phyloP scores from a whole-genome alignment of 2,888 invertebrate genomes.

The Heliconius sara region DNA sequence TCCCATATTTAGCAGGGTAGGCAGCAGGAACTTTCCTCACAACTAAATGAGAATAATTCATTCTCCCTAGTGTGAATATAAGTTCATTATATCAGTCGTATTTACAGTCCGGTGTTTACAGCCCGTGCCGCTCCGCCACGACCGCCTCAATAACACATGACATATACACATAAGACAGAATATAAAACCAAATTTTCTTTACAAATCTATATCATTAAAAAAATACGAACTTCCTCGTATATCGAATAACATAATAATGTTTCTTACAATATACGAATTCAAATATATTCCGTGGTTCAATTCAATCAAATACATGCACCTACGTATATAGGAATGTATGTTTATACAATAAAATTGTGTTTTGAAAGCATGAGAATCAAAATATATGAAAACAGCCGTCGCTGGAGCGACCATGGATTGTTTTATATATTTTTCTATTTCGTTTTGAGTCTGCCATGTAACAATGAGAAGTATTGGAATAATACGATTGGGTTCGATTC shows the following conservation, averaged over 20 bases:
- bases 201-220: constrained; percentile 4
- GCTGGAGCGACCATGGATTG: not conserved
- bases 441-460: not conserved
- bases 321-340: constrained; percentile 2
- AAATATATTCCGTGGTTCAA: constrained; percentile 8
- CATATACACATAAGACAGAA: not conserved
- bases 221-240: constrained; percentile 7
- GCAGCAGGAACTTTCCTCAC: too few species aligned
- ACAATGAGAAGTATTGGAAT: not conserved
- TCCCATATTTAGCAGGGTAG: too few species aligned
- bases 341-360: constrained; percentile 14
- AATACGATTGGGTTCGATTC: not conserved
- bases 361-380: constrained; percentile 12
- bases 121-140: too few species aligned
- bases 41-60: too few species aligned
- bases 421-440: not conserved
- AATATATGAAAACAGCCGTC: constrained; percentile 6
- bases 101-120: too few species aligned
- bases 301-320: constrained; percentile 20
- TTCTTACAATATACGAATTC: constrained; percentile 8
- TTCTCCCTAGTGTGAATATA: too few species aligned
- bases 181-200: not conserved
- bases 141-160: too few species aligned
- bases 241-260: constrained; percentile 15
- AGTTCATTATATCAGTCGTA: too few species aligned